Evolutionary conservation across 2,113 vertebrate species (phyloP), one percentile per base, ranked within the genome.

Genomic region (Macaca nemestrina): DNA sequence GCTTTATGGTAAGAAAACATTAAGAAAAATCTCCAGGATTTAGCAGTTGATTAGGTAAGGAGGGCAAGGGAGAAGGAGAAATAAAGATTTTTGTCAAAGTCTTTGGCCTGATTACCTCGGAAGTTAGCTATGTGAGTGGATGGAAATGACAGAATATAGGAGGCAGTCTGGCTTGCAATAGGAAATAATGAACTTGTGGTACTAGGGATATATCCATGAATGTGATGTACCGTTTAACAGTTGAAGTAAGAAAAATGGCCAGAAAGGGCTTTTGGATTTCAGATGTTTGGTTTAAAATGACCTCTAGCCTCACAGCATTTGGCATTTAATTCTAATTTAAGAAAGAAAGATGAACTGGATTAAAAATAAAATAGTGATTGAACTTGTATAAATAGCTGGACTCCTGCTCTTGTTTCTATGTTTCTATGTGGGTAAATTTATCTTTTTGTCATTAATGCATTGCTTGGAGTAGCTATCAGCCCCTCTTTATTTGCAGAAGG

Each of bases 401-500:
- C 38, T 55, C 48, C 32, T 27, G 50, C 32, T 59, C 14, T 5
- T 67, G 25, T 11, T 1, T 40, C 3, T 6, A 1, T 12, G 17
- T 40, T 43, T 61, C 25, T 52, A 0, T 12, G 18, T 78, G 55
- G 57, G 1, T 84, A 7, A 52, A 8, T 81, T 72, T 83, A 50
- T 13, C 40, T 38, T 57, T 0, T 43, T 84, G 55, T 80, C 40
- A 9, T 35, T 27, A 30, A 64, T 0, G 0, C 32, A 16, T 48
- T 59, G 81, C 43, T 52, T 38, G 45, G 17, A 79, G 75, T 27
- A 48, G 52, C 38, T 45, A 0, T 27, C 48, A 72, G 35, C 6
- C 61, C 55, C 79, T 88, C 70, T 96, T 93, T 67, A n/a, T 82
- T 61, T 80, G 76, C 52, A 45, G n/a, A 79, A 95, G 94, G 90